Percentiles rank a stretch among this genome's conserved stretches.
phyloP scores from a whole-genome alignment of 2,113 vertebrate species.

The Xyliphius kryptos region DNA sequence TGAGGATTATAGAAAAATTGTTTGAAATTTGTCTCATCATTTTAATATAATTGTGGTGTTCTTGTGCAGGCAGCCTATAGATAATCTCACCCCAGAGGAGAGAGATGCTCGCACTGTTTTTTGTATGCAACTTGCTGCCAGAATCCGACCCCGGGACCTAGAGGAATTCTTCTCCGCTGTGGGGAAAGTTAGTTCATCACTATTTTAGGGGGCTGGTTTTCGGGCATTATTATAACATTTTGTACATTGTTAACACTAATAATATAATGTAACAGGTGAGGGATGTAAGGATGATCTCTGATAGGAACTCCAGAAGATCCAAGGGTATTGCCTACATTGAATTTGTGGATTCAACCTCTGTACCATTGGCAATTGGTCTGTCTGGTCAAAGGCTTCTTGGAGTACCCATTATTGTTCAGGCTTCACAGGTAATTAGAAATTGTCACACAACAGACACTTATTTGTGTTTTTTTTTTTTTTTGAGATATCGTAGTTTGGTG shows the following conservation, averaged over 20 bases:
- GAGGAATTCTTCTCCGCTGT: conserved; percentile 98
- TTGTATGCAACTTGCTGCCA: conserved; percentile 95
- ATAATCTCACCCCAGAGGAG: conserved; percentile 92
- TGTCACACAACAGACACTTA: too few relatives aligned
- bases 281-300: conserved; percentile 95
- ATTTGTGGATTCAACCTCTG: conserved; percentile 89
- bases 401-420: conserved; percentile 94
- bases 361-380: conserved; percentile 91
- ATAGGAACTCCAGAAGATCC: conserved; percentile 91
- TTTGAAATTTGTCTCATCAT: too few relatives aligned
- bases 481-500: too few relatives aligned
- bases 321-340: conserved; percentile 98
- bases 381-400: conserved; percentile 92
- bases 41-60: too few relatives aligned
- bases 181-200: too few relatives aligned
- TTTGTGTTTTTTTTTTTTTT: too few relatives aligned
- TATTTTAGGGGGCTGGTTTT: too few relatives aligned
- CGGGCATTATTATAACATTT: too few relatives aligned
- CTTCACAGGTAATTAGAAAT: conserved; percentile 95
- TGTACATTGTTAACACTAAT: too few relatives aligned
- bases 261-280: conserved; percentile 74
- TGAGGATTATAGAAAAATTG: too few relatives aligned
- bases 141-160: conserved; percentile 89
- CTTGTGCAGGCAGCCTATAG: conserved; percentile 83
- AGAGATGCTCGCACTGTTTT: conserved; percentile 93